phyloP scores from a whole-genome alignment of 1,140 invertebrate species.

The Atopsyche davidsoni region DNA sequence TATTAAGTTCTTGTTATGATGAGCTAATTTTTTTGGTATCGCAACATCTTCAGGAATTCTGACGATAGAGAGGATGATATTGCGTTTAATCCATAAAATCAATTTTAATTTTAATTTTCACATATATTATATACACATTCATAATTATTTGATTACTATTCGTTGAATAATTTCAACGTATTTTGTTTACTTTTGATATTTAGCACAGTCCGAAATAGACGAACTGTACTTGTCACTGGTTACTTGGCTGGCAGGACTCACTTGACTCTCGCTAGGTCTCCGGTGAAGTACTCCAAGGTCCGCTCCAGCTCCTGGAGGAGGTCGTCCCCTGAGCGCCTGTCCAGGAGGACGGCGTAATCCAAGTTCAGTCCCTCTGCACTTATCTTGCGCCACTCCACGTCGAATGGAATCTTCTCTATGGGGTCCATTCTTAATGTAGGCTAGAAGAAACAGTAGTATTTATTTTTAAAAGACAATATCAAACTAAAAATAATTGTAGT shows the following conservation, averaged over 20 bases:
- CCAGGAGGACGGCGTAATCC: constrained; percentile 48
- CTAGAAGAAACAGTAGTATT: not conserved
- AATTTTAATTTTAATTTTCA: no score
- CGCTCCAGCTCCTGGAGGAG: constrained; percentile 49
- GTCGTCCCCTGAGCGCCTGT: constrained; percentile 36
- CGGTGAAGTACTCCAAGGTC: constrained; percentile 53
- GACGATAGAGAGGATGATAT: no score
- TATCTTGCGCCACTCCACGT: constrained; percentile 44
- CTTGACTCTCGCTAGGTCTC: constrained; percentile 52
- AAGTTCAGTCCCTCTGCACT: constrained; percentile 47
- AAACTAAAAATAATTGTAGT: not conserved
- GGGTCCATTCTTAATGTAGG: constrained; percentile 15
- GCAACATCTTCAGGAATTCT: no score
- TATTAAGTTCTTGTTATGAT: no score
- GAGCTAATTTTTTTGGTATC: no score
- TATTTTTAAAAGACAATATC: not conserved
- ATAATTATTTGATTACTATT: no score
- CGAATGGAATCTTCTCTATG: constrained; percentile 14
- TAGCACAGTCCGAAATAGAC: no score
- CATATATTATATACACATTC: no score
- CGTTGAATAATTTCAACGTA: no score
- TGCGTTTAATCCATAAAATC: no score
- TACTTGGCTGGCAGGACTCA: constrained; percentile 32
- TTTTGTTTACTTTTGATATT: no score
- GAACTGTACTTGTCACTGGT: no score